phyloP scores from a whole-genome alignment of 2,888 invertebrate species.

The Aporophyla lueneburgensis region DNA sequence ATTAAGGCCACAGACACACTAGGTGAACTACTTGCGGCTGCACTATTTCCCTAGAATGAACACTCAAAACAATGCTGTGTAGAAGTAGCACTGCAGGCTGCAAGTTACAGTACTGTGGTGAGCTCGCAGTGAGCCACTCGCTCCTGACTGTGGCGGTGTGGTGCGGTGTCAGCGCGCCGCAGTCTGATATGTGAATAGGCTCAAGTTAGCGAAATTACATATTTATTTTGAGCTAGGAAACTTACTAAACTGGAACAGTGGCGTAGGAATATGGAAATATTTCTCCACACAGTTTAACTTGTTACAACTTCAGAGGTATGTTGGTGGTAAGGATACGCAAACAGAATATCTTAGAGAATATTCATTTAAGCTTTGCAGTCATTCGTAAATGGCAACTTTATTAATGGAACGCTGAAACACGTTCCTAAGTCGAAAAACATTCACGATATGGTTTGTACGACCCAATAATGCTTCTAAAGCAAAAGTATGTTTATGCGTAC shows the following conservation, averaged over 20 bases:
- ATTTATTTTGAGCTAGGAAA: not conserved
- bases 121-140: not conserved
- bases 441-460: no score
- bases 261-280: not conserved
- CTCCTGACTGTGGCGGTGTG: not conserved
- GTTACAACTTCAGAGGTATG: not conserved
- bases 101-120: not conserved
- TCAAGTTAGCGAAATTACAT: not conserved
- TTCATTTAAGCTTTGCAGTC: not conserved
- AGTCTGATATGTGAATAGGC: not conserved
- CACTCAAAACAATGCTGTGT: not conserved
- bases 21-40: not conserved
- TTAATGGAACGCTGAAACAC: not conserved
- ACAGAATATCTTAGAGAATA: conserved; percentile 7
- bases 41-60: not conserved
- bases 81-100: not conserved
- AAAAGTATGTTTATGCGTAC: no score
- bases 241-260: not conserved
- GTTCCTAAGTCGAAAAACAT: not conserved
- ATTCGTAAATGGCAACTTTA: not conserved
- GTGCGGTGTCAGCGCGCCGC: not conserved
- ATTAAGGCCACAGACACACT: not conserved
- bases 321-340: not conserved
- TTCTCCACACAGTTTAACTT: conserved; percentile 3
- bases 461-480: no score